Evolutionary conservation across 2,797 vertebrate species (phyloP).

Genomic region (Lutjanus argentimaculatus): DNA sequence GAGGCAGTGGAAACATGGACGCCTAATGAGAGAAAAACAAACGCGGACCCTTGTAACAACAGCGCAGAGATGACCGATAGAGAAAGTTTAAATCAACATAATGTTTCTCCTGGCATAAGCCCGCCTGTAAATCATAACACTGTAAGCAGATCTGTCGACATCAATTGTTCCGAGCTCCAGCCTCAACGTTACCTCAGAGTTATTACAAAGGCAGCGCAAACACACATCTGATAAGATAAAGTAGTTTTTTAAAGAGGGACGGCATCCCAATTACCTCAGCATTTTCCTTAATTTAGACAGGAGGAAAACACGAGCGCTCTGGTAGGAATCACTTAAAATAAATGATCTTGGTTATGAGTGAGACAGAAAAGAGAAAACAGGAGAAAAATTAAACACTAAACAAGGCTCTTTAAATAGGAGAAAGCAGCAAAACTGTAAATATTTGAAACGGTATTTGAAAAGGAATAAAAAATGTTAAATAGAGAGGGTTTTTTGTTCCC

Average conservation of each 20-base stretch:
- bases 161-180: slow-evolving; percentile 63
- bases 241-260: slow-evolving; percentile 26
- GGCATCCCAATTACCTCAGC: slow-evolving; percentile 37
- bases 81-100: slow-evolving; percentile 78
- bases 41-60: slow-evolving; percentile 53
- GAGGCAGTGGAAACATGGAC: slow-evolving; percentile 64
- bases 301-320: background rate
- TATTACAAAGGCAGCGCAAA: slow-evolving; percentile 58
- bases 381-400: background rate
- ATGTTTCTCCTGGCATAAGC: slow-evolving; percentile 71
- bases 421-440: slow-evolving; percentile 7
- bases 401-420: slow-evolving; percentile 15
- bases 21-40: slow-evolving; percentile 74
- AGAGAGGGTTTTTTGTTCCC: no score
- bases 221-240: slow-evolving; percentile 55
- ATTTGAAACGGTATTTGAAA: background rate
- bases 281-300: slow-evolving; percentile 49
- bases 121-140: slow-evolving; percentile 67
- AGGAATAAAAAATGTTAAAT: background rate
- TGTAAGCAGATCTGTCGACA: slow-evolving; percentile 66
- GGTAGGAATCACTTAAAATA: slow-evolving; percentile 18
- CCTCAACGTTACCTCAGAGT: slow-evolving; percentile 45
- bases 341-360: background rate
- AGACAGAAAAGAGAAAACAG: slow-evolving; percentile 6
- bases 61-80: slow-evolving; percentile 71